These are phyloP conservation scores for Abramis brama DNA, from an alignment of 2,113 vertebrate genomes.

Conservation along the genomic window DNA sequence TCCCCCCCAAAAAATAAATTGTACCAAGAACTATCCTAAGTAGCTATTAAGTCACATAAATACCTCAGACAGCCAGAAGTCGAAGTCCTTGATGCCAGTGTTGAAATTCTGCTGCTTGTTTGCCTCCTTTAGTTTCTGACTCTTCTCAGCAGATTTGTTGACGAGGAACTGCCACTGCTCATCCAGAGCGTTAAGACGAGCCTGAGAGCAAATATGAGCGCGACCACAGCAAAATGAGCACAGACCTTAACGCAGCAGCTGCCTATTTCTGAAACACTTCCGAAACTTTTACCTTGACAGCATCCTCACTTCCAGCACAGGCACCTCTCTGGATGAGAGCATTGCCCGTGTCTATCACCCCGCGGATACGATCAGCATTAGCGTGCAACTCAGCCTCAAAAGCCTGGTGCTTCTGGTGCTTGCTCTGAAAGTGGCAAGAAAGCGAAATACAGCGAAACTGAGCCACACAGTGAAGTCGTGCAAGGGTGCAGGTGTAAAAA, in stretches of 20 bases:
- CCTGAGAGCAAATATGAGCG: conserved; percentile 68
- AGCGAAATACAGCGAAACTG: not conserved
- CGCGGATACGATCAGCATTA: conserved; percentile 93
- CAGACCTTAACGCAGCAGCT: not conserved
- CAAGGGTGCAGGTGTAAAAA: conserved; percentile 12
- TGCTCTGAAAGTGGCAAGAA: conserved; percentile 82
- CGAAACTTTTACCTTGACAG: conserved; percentile 86
- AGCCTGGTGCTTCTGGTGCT: conserved; percentile 98
- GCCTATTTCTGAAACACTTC: not conserved
- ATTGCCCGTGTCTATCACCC: conserved; percentile 95
- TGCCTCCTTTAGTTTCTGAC: conserved; percentile 97
- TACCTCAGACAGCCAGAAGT: conserved; percentile 99
- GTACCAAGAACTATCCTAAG: not conserved
- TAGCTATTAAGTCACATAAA: not conserved
- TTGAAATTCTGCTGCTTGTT: conserved; percentile 99
- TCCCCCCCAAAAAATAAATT: no score
- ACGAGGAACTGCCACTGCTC: conserved; percentile 99
- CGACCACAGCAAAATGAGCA: not conserved
- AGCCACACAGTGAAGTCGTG: conserved; percentile 9
- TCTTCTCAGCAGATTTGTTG: conserved; percentile 97
- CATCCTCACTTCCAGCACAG: conserved; percentile 95
- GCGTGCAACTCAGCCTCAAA: conserved; percentile 97
- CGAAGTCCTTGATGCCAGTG: conserved; percentile 99
- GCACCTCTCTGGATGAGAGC: conserved; percentile 94
- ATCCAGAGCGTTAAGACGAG: conserved; percentile 87